phyloP scores from a whole-genome alignment of 2,797 vertebrate genomes.

The Onychomys arenicola region DNA sequence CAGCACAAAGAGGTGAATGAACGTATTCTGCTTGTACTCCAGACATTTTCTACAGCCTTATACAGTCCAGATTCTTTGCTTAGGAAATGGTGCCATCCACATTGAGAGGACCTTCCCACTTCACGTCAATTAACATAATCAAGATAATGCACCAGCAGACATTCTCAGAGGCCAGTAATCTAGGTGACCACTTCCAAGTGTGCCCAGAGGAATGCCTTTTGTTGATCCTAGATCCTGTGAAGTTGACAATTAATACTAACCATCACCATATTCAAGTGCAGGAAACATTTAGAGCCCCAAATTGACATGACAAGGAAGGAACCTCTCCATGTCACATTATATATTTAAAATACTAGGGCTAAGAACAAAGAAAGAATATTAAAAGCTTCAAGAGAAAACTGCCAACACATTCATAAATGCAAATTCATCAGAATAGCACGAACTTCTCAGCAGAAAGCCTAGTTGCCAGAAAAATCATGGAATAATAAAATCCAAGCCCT shows the following conservation, averaged over 20 bases:
- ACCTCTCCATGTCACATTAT: not conserved
- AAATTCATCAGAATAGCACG: slow-evolving; percentile 33
- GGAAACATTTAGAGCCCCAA: not conserved
- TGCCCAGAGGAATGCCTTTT: not conserved
- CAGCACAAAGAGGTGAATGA: not conserved
- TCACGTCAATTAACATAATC: not conserved
- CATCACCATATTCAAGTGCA: not conserved
- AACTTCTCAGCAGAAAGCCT: slow-evolving; percentile 40
- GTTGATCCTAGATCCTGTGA: not conserved
- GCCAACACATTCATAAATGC: slow-evolving; percentile 22
- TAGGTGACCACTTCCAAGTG: not conserved
- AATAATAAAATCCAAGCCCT: not conserved
- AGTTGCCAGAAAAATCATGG: slow-evolving; percentile 1
- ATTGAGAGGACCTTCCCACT: not conserved
- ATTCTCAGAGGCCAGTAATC: not conserved
- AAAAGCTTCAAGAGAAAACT: slow-evolving; percentile 14
- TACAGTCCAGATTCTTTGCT: not conserved
- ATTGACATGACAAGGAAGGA: not conserved
- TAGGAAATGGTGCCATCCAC: not conserved
- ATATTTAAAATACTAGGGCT: not conserved
- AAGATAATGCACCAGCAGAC: not conserved
- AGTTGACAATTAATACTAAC: not conserved
- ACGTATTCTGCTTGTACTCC: not conserved
- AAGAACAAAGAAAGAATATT: slow-evolving; percentile 20
- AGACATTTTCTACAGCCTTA: not conserved